Evolutionary conservation across 2,113 vertebrate genomes (phyloP), one percentile per base, ranked within the genome.

Genomic region (Mesoclemmys tuberculata): DNA sequence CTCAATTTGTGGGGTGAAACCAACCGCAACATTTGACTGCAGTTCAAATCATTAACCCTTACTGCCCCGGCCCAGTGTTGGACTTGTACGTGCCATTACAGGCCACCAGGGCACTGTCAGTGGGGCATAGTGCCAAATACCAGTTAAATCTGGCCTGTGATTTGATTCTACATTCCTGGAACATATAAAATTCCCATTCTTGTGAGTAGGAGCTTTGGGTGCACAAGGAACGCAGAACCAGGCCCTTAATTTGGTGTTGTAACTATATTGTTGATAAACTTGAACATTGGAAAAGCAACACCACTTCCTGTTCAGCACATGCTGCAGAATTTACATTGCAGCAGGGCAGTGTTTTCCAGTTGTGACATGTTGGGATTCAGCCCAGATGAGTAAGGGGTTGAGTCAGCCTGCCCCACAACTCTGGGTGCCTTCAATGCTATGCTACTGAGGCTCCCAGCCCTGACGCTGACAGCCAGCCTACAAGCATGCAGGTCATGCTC

Each of bases 1-100:
- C 64, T 90, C 89, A 83, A 80, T 90, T 10, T 1, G 61, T 74
- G 85, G 48, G 35, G 18, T 0, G 0, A 81, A 71, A 12, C 80
- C 92, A 96, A 80, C 86, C 93, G 71, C 82, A 93, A 92, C 87
- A 90, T 85, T 77, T 71, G 35, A 55, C 92, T 80, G 49, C 46
- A 82, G n/a, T 29, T 9, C 31, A 84, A 80, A 38, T 49, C 44
- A 21, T 92, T 52, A 77, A 19, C 31, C 21, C 86, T 82, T 80
- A 75, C 49, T 10, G 49, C 31, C 78, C 82, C 86, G 38, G 29
- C 46, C 81, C 93, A 54, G 56, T 88, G 44, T 95, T 93, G 91
- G 87, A 94, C 31, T 5, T 58, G 31, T 79, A 10, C 26, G 92
- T 87, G 89, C 54, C 16, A 83, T 92, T 74, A 79, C 3, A 51